Evolutionary conservation across 2,888 invertebrate species (phyloP).

Genomic region (Oxycera nigricornis): DNA sequence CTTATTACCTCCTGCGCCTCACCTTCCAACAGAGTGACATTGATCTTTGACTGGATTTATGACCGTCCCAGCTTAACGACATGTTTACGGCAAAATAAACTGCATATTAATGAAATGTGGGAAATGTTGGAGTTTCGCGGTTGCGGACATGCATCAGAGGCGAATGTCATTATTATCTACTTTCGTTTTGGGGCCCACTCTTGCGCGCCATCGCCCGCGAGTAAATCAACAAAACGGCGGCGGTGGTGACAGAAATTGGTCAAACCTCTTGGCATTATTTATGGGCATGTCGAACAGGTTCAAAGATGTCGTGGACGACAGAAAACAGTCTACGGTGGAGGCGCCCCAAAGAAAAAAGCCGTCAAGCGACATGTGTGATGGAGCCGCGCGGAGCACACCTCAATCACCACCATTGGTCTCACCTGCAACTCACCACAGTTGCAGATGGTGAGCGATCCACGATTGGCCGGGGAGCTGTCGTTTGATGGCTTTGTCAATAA

Average conservation of each 20-base stretch:
- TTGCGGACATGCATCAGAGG: no score
- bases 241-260: constrained; percentile 38
- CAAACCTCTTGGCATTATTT: constrained; percentile 34
- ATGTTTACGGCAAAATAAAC: constrained; percentile 11
- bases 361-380: constrained; percentile 15
- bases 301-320: constrained; percentile 5
- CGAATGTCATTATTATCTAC: no score
- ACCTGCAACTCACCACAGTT: not conserved
- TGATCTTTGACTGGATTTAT: constrained; percentile 27
- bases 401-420: constrained; percentile 36
- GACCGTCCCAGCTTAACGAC: not conserved
- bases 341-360: constrained; percentile 23
- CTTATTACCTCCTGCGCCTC: not conserved
- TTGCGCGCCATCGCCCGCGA: not conserved
- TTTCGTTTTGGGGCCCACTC: not conserved
- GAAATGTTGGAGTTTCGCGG: not conserved
- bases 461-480: not conserved
- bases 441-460: not conserved
- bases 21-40: not conserved
- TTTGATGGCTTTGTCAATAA: no score
- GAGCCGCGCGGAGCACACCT: constrained; percentile 8
- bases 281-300: constrained; percentile 12
- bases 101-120: not conserved
- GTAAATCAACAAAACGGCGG: constrained; percentile 20
- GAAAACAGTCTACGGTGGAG: not conserved